Conservation (phyloP, 2,113 vertebrate genomes). For the Dipodomys stephensi region DNA sequence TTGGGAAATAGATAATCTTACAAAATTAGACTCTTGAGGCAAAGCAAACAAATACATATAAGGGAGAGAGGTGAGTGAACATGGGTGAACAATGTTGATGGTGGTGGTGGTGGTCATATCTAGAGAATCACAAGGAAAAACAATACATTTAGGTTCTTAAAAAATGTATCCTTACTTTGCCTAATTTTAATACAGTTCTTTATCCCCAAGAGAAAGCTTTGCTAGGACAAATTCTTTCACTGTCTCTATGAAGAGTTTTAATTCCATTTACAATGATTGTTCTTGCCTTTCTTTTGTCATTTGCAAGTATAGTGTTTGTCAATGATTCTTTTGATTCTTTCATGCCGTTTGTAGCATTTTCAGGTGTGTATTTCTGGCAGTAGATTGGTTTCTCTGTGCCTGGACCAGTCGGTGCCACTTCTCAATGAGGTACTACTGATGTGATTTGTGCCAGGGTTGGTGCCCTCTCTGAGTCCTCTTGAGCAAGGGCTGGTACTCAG, state of each 20-base stretch:
- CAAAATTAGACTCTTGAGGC: conserved; percentile 44
- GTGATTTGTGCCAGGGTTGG: accelerated
- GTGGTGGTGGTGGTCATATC: background rate
- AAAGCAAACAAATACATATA: background rate
- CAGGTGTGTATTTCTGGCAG: background rate
- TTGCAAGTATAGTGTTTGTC: background rate
- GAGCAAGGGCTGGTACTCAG: background rate
- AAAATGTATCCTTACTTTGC: background rate
- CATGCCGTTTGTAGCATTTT: background rate
- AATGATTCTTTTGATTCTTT: background rate
- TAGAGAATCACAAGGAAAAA: background rate
- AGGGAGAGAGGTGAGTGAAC: background rate
- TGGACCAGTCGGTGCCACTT: background rate
- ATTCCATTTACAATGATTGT: background rate
- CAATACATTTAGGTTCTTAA: background rate
- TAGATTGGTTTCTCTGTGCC: background rate
- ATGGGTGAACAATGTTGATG: background rate
- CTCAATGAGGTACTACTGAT: background rate
- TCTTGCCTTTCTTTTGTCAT: background rate
- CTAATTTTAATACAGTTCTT: background rate
- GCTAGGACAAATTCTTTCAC: background rate
- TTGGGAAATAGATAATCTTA: conserved; percentile 51
- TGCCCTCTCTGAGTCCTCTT: background rate
- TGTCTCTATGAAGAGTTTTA: background rate
- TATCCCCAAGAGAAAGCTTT: background rate